Base-by-base conservation (phyloP, 1,140 invertebrate species). In the Andricus grossulariae region DNA sequence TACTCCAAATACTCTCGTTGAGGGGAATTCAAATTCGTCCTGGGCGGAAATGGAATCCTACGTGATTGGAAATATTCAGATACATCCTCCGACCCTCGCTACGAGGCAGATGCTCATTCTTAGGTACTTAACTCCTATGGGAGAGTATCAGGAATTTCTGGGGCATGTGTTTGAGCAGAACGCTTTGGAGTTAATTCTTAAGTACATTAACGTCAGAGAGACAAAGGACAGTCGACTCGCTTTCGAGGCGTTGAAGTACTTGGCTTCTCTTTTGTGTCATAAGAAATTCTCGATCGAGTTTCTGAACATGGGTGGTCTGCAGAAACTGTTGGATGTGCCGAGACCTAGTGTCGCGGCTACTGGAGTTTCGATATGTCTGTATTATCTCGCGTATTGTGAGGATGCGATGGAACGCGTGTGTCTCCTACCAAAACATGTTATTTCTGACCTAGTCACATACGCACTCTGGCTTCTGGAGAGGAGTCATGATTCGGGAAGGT, bases 211-310 rank as follows among this genome's bases (percentile, higher is more conserved):
- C 86, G 93, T 98, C 15, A 93, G 95, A 7, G 95, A 97, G 89
- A 97, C 96, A 0, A 94, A 95, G 79, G 97, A 99, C 92, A 96
- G 98, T 13, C 92, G 98, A 50, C 92, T 99, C 4, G 97, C 97
- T 1, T 99, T 99, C 92, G 98, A 99, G 90, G 97, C 98, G 1
- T 92, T 98, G 0, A 96, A 98, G 92, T 99, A 99, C 91, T 92
- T 99, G 4, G 96, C 97, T 0, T 96, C 98, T 2, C 89, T 99
- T 57, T 92, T 99, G 0, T 99, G 98, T 85, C 98, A 99, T 89
- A 99, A 99, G 90, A 99, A 99, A 89, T 99, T 99, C 92, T 97
- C 97, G 0, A 95, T 99, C 12, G 98, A 99, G 89, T 99, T 99
- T 90, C 94, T 99, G 15, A 94, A 95, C 74, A 93, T 95, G 83